phyloP scores from a whole-genome alignment of 2,797 vertebrate species.

The Myotis findleyi region DNA sequence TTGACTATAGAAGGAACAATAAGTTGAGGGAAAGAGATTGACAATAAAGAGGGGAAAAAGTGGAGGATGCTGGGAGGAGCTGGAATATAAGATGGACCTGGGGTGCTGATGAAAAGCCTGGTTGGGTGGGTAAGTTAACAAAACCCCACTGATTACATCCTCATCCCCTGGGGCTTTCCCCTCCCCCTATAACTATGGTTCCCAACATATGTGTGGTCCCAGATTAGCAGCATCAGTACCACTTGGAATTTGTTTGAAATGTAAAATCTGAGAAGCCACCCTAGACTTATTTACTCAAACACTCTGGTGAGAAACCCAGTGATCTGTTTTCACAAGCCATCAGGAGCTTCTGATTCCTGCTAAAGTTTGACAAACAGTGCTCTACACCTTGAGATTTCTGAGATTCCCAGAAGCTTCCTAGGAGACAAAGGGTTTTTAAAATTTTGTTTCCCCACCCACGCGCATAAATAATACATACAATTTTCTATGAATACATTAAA shows the following conservation, averaged over 20 bases:
- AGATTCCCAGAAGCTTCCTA: not conserved
- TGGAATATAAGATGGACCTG: not conserved
- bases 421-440: not conserved
- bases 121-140: not conserved
- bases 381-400: not conserved
- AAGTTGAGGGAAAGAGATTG: not conserved
- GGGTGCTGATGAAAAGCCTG: not conserved
- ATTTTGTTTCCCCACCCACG: not conserved
- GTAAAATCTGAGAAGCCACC: not conserved
- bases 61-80: not conserved
- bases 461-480: not conserved
- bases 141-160: not conserved
- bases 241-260: not conserved
- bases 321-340: not conserved
- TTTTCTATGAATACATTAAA: not conserved
- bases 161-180: not conserved
- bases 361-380: not conserved
- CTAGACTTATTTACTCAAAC: not conserved
- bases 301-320: not conserved
- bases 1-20: not conserved
- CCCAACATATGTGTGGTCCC: not conserved
- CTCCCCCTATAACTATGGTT: not conserved
- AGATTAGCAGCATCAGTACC: not conserved
- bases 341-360: not conserved
- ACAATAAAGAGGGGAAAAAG: not conserved